Base-by-base conservation (phyloP, 1,140 invertebrate species). In the Globodera rostochiensis region DNA sequence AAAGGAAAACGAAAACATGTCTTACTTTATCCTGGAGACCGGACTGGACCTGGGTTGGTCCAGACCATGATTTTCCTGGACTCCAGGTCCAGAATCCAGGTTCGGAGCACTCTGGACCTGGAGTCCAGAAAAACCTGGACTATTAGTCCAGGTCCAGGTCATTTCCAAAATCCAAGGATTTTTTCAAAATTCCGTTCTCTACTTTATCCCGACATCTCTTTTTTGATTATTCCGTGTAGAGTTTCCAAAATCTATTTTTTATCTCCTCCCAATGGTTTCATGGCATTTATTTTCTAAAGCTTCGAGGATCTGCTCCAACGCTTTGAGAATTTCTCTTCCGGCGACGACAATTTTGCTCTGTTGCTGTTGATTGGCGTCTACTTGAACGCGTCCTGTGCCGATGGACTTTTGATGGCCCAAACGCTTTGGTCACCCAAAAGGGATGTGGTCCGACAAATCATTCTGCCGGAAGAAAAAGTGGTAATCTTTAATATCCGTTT, bases 391-490 rank as follows among this genome's bases (percentile, higher is more conserved):
- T 73, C 83, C 73, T 57, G 77, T 49, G 36, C 49, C 73, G 45
- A 84, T 73, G 25, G 73, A 50, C 69, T 79, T 50, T 46, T 50
- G 69, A 81, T 84, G 82, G 53, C 82, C 36, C 79, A 83, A 80
- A n/a, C 64, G 46, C 57, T 86, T 21, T 86, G 85, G 85, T 86
- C 85, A 1, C 82, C 85, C 21, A 73, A 80, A 77, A 67, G 79
- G 15, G 71, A 86, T 49, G 74, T 77, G 8, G 86, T 81, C n/a
- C 81, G 85, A 13, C 85, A 86, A 69, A 83, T 86, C 46, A 81
- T 77, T n/a, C 53, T 80, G 15, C 47, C 77, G 36, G 75, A 21
- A 13, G 57, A 50, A n/a, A 81, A 73, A 74, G 75, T 47, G 81
- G 85, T 84, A 45, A 7, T 45, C 19, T 74, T 3, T 15, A n/a